Percentiles rank a stretch among this genome's conserved stretches.
These are phyloP conservation scores for Clarias fuscus DNA, from an alignment of 2,797 vertebrate species.

Conservation along the genomic window DNA sequence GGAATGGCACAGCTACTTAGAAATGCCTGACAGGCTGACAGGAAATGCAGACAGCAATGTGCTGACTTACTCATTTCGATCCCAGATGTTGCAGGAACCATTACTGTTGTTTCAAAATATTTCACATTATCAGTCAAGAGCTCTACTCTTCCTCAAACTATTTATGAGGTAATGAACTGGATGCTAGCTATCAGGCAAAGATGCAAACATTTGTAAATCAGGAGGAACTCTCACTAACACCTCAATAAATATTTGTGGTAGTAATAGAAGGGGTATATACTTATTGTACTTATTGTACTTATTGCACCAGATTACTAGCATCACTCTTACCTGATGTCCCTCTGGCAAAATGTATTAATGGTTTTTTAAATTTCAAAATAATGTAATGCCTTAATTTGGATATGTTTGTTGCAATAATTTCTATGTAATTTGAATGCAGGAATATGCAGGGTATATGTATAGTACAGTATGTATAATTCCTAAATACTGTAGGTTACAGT, in stretches of 20 bases:
- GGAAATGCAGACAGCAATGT: background rate
- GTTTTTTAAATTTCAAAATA: background rate
- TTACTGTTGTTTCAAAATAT: background rate
- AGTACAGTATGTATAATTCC: background rate
- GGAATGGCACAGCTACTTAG: background rate
- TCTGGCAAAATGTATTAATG: background rate
- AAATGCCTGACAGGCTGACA: background rate
- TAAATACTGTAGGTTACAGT: background rate
- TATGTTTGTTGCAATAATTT: background rate
- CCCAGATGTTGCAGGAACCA: constrained; percentile 11
- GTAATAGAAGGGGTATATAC: background rate
- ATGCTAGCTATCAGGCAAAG: background rate
- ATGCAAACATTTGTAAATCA: background rate
- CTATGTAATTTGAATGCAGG: background rate
- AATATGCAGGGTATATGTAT: background rate
- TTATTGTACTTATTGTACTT: background rate
- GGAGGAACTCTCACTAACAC: background rate
- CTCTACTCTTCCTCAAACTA: background rate
- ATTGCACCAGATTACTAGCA: background rate
- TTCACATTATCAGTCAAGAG: background rate
- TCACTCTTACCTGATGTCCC: background rate
- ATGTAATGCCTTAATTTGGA: background rate
- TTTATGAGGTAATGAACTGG: background rate
- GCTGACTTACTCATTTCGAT: background rate
- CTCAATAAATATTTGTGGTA: background rate